phyloP scores from a whole-genome alignment of 2,797 vertebrate genomes.

The Danionella dracula region DNA sequence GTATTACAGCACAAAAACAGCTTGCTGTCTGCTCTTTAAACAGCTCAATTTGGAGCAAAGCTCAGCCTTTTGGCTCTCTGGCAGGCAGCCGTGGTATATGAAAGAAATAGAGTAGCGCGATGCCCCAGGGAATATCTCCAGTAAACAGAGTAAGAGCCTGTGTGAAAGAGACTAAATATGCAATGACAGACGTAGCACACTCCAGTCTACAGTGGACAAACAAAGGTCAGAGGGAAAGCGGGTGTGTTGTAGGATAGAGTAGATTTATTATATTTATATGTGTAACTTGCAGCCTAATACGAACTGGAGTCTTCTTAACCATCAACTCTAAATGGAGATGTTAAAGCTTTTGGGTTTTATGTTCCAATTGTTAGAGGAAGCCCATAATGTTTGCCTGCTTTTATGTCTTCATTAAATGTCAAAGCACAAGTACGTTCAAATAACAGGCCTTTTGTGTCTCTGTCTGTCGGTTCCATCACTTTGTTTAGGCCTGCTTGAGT shows the following conservation, averaged over 20 bases:
- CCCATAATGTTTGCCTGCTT: slow-evolving; percentile 38
- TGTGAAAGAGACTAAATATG: slow-evolving; percentile 39
- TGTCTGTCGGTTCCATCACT: slow-evolving; percentile 53
- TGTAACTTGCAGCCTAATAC: slow-evolving; percentile 36
- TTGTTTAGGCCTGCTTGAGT: slow-evolving; percentile 53
- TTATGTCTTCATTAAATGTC: slow-evolving; percentile 45
- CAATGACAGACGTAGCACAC: slow-evolving; percentile 42
- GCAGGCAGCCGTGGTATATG: slow-evolving; percentile 40
- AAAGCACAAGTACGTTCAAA: slow-evolving; percentile 41
- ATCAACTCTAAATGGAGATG: slow-evolving; percentile 34
- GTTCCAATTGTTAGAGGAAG: slow-evolving; percentile 37
- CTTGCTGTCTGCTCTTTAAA: slow-evolving; percentile 47
- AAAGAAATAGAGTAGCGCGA: slow-evolving; percentile 48
- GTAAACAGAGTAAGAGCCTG: slow-evolving; percentile 49
- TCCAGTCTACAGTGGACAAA: slow-evolving; percentile 44
- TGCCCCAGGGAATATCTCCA: slow-evolving; percentile 52
- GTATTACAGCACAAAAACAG: slow-evolving; percentile 49
- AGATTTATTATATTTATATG: slow-evolving; percentile 34
- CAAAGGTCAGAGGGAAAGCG: slow-evolving; percentile 42
- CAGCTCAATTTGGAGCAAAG: slow-evolving; percentile 45
- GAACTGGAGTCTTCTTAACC: slow-evolving; percentile 35
- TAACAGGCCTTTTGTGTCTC: slow-evolving; percentile 39
- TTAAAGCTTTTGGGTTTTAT: slow-evolving; percentile 39
- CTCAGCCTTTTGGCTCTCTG: slow-evolving; percentile 43
- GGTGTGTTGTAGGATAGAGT: slow-evolving; percentile 25